Base-by-base conservation (phyloP, 2,113 vertebrate genomes). In the Galemys pyrenaicus region DNA sequence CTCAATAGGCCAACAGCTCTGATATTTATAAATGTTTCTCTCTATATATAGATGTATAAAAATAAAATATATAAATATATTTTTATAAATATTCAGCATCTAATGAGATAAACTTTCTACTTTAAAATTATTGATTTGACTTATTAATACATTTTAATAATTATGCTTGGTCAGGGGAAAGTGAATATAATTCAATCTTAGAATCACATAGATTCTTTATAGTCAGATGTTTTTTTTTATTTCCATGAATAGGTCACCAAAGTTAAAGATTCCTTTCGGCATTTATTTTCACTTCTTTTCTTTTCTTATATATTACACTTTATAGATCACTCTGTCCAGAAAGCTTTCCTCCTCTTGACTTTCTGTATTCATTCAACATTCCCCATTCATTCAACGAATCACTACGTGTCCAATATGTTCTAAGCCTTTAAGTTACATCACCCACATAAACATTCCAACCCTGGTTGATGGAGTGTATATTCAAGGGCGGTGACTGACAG, bases 351-450 rank as follows among this genome's bases (percentile, higher is more conserved):
- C 9, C 3, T 39, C 32, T 32, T 73, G 82, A 58, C 46, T 67
- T 73, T 75, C 46, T 28, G 12, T 22, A 24, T 24, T 58, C 17
- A 24, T 51, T 51, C 49, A 51, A 51, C 11, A 51, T 9, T 51
- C 49, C 6, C 51, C 28, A 20, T 19, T 10, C n/a, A 8, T 51
- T 68, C 2, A 9, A 49, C 39, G n/a, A 44, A 15, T 68, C 71
- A 15, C 11, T 0, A 20, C 28, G 39, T 4, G 3, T 62, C 54
- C 30, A 9, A 0, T 4, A 17, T n/a, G 44, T 44, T 5, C 32
- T 5, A 6, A 30, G 35, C 41, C 39, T 13, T 10, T 9, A 30
- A 15, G 41, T 78, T 12, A 62, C 9, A 11, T 41, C 64, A 51
- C 54, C 37, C 6, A 22, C 35, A 70, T 0, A 1, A 37, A 30